A percentile compares a stretch with the other conserved stretches of the same genome.
These are phyloP conservation scores for Diarsia dahlii DNA, from an alignment of 2,888 invertebrate genomes.

Conservation along the genomic window DNA sequence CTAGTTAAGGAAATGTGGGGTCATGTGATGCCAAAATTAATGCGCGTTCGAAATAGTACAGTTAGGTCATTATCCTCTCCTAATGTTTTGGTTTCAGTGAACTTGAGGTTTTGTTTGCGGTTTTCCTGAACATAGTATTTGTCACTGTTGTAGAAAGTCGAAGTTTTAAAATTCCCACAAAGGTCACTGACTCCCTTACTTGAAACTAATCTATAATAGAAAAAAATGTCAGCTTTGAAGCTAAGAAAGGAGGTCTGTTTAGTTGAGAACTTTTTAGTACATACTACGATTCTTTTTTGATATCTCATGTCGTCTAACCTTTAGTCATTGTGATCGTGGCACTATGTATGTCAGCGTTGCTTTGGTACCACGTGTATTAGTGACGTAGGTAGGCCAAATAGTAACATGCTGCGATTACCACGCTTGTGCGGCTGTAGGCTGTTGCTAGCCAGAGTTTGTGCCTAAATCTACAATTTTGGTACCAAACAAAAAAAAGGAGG, in stretches of 20 bases:
- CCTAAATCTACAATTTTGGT: conserved; percentile 9
- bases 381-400: conserved; percentile 42
- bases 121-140: conserved; percentile 35
- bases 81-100: conserved; percentile 3
- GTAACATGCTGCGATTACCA: conserved; percentile 27
- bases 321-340: background rate
- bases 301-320: background rate
- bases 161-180: background rate
- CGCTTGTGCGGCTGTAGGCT: conserved; percentile 4
- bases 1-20: background rate
- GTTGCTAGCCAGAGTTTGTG: conserved; percentile 13
- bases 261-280: background rate
- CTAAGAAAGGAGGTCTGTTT: background rate
- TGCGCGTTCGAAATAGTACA: background rate
- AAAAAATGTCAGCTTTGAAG: background rate
- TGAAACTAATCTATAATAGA: background rate
- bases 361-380: conserved; percentile 42
- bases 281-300: background rate
- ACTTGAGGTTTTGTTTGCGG: conserved; percentile 20
- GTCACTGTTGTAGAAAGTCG: background rate
- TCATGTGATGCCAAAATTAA: background rate
- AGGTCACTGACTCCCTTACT: background rate
- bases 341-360: conserved; percentile 37
- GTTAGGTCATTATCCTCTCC: conserved; percentile 19
- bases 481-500: too few relatives aligned